Evolutionary conservation across 1,140 invertebrate genomes (phyloP), one percentile per base, ranked within the genome.

Genomic region (Aphidius ervi): DNA sequence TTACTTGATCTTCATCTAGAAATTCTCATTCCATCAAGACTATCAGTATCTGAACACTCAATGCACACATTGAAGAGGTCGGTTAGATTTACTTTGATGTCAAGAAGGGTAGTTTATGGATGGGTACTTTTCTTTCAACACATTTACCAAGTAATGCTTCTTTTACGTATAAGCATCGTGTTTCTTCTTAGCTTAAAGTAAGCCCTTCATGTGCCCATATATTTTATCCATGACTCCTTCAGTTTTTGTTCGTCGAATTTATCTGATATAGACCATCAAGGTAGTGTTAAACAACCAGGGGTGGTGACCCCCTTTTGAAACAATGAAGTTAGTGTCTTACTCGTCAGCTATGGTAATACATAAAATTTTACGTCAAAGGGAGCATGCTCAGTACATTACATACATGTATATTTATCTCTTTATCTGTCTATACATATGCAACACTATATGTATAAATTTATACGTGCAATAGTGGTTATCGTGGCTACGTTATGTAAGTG

Each of bases 311-410:
- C 70, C 74, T 74, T 77, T 16, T 77, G 73, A 77, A 74, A 74
- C 74, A 77, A 77, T 74, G 70, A 76, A 77, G 74, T 77, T 76
- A 77, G 66, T 68, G 66, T 72, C 68, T 67, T 69, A 67, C 68
- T 73, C 71, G 68, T 75, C 72, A 75, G 73, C 65, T 69, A 74
- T 67, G 67, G 72, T 75, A 75, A 75, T 77, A 68, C 65, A 65
- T 62, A 67, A 65, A 74, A 73, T 31, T 74, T 73, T 64, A 70
- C 69, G 73, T 76, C 75, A 76, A 77, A 76, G 74, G 68, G 49
- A 31, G 5, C 43, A 43, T 59, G 37, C 54, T 31, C 23, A 31
- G 23, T 31, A 31, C 23, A 31, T 31, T 31, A 31, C 23, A 31
- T 31, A 31, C 23, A 31, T 31, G 23, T 31, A 31, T 31, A 31